Evolutionary conservation across 2,888 invertebrate species (phyloP).

Genomic region (Plutella xylostella): DNA sequence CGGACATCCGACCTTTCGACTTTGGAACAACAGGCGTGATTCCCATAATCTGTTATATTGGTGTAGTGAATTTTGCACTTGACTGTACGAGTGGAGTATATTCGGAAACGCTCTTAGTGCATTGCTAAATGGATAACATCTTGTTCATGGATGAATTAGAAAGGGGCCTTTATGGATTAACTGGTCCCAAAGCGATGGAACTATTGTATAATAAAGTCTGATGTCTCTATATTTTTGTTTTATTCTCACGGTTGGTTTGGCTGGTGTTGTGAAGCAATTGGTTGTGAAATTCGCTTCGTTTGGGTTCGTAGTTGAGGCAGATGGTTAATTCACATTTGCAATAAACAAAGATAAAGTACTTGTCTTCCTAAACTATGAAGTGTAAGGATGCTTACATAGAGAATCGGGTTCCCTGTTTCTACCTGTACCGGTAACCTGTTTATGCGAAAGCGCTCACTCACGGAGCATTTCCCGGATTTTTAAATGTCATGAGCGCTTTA

Average conservation of each 20-base stretch:
- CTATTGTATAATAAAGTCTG: constrained; percentile 27
- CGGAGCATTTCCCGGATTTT: too few relatives aligned
- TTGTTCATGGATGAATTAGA: constrained; percentile 33
- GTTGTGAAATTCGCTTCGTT: constrained; percentile 28
- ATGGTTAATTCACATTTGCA: too few relatives aligned
- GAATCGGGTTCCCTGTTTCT: too few relatives aligned
- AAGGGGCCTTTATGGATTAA: constrained; percentile 20
- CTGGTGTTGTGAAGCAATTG: constrained; percentile 32
- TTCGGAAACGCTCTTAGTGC: not conserved
- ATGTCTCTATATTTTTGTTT: constrained; percentile 28
- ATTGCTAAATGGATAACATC: constrained; percentile 46
- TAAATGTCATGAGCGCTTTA: too few relatives aligned
- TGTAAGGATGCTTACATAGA: too few relatives aligned
- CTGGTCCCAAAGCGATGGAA: constrained; percentile 22
- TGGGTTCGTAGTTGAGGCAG: too few relatives aligned
- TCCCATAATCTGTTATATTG: constrained; percentile 59
- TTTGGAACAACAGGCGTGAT: constrained; percentile 42
- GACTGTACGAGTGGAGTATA: constrained; percentile 26
- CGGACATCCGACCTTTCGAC: constrained; percentile 22
- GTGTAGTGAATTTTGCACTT: constrained; percentile 61
- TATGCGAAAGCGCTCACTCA: too few relatives aligned
- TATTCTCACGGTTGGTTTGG: constrained; percentile 46
- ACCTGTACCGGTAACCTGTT: too few relatives aligned
- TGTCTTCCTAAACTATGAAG: too few relatives aligned
- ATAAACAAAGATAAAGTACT: too few relatives aligned